Evolutionary conservation across 2,113 vertebrate species (phyloP).

Genomic region (Lophura nycthemera): DNA sequence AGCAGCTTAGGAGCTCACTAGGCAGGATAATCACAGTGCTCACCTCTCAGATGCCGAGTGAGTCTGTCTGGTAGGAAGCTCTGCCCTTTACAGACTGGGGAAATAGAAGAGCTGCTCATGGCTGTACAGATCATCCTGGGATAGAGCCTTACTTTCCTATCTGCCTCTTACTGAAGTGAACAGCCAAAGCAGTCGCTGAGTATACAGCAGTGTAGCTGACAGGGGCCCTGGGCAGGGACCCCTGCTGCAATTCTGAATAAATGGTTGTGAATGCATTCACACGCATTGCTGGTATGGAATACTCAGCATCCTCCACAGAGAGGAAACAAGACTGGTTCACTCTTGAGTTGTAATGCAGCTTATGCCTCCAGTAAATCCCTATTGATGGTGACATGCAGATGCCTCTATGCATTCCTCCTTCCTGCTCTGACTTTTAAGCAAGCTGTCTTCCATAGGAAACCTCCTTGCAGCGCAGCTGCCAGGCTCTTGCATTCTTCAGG

Average conservation of each 20-base stretch:
- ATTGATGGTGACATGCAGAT: neutral
- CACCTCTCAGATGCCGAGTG: neutral
- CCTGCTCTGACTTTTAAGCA: neutral
- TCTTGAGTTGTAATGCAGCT: neutral
- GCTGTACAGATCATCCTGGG: neutral
- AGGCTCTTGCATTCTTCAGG: neutral
- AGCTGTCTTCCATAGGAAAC: constrained; percentile 12
- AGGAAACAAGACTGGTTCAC: neutral
- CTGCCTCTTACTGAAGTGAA: neutral
- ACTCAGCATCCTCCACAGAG: neutral
- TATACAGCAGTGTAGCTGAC: neutral
- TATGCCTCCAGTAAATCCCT: constrained; percentile 1
- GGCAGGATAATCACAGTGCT: neutral
- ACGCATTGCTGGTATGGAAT: neutral
- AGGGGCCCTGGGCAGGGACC: neutral
- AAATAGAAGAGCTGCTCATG: neutral
- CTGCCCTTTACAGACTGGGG: neutral
- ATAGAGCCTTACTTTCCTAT: neutral
- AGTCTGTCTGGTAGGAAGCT: neutral
- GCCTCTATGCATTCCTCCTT: neutral
- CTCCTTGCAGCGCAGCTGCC: constrained; percentile 12
- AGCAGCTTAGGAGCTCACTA: neutral
- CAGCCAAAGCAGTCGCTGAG: neutral
- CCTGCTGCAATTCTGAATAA: neutral
- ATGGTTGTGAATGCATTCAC: neutral